Evolutionary conservation across 2,888 invertebrate species (phyloP), one percentile per base, ranked within the genome.

Genomic region (Schizotus pectinicornis): DNA sequence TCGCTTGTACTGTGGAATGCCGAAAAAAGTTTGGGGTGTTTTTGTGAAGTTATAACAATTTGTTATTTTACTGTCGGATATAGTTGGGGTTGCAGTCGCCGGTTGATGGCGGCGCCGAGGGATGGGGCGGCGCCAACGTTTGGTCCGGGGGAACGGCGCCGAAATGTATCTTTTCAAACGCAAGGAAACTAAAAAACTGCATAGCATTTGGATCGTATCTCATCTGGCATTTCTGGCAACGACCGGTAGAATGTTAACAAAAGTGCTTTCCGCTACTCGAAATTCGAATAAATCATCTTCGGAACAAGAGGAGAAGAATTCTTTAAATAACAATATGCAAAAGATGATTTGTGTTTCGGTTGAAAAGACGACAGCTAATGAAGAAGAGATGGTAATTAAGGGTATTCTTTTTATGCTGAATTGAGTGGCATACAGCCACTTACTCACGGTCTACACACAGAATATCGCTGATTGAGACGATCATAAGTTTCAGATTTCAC

Each of bases 31-130:
- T 64, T 66, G 62, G 61, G 63, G 67, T 69, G 71, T 73, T 74
- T 74, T 70, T 70, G 68, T 63, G 59, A 62, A 68, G 72, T 74
- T 75, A 76, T 75, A 76, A 76, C 76, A 76, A 77, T 76, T 77
- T 77, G 75, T 77, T 77, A 77, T 76, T 76, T 73, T 68, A 71
- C 69, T 71, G 72, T 70, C 71, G 68, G 60, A 60, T 65, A 63
- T 71, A 64, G 69, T 67, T 49, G 56, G 53, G 64, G 51, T 45
- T 52, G 61, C 47, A 56, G 63, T 43, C 62, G 63, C 56, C 67
- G 66, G 51, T 56, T 59, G 62, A 62, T 54, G 54, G 51, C 43
- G 46, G 62, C 65, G 53, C 42, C 63, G 34, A 67, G 65, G 69
- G 67, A 63, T 70, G 71, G 71, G 65, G 61, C 67, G 76, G 74